phyloP scores from a whole-genome alignment of 2,888 invertebrate genomes.

The Troides aeacus region DNA sequence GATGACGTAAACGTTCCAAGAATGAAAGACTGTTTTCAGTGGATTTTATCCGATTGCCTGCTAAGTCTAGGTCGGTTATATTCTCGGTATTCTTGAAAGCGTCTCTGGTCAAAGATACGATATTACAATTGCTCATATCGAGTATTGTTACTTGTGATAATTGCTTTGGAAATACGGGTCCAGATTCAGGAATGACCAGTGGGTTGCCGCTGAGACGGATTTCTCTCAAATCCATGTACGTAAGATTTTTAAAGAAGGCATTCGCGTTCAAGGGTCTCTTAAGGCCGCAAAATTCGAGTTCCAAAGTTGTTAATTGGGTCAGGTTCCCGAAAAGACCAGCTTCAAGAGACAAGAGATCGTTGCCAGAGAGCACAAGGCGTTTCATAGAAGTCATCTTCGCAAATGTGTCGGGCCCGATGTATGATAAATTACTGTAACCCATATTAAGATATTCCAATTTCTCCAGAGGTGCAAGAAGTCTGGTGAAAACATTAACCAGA shows the following conservation, averaged over 20 bases:
- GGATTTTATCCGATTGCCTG: constrained; percentile 79
- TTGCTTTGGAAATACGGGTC: constrained; percentile 83
- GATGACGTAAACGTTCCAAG: constrained; percentile 74
- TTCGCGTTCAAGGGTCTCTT: constrained; percentile 82
- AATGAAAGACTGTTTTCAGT: constrained; percentile 75
- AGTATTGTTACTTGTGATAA: constrained; percentile 82
- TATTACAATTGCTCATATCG: constrained; percentile 84
- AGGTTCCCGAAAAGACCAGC: constrained; percentile 84
- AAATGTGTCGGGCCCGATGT: constrained; percentile 83
- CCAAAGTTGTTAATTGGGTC: constrained; percentile 83
- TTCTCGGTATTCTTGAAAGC: constrained; percentile 82
- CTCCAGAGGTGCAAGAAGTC: constrained; percentile 82
- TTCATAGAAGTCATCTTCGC: constrained; percentile 85
- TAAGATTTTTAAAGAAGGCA: constrained; percentile 83
- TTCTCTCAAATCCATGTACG: constrained; percentile 83
- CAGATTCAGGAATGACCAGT: constrained; percentile 78
- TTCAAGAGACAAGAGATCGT: constrained; percentile 83
- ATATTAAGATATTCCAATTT: constrained; percentile 85
- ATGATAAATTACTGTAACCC: constrained; percentile 85
- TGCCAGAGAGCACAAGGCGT: constrained; percentile 83
- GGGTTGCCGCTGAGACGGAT: constrained; percentile 85
- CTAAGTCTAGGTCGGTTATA: constrained; percentile 81
- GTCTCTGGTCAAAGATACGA: constrained; percentile 79
- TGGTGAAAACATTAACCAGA: constrained; percentile 83
- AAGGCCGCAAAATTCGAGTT: constrained; percentile 84